Evolutionary conservation across 53 echinoderm and acorn worm species (phyloP).

Genomic region (Henricia sp.): DNA sequence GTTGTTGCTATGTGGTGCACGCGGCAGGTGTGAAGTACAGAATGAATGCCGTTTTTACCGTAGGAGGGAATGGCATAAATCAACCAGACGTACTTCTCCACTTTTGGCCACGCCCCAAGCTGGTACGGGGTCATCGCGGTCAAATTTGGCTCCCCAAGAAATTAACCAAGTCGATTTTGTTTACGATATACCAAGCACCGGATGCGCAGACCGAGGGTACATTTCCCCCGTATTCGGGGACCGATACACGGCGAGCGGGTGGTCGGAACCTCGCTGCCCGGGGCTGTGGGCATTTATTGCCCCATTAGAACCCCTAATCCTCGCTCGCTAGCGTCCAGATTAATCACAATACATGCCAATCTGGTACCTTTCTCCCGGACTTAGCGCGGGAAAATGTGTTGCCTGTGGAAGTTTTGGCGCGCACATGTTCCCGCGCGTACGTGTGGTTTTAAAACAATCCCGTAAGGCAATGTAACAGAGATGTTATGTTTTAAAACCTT

Average conservation of each 20-base stretch:
- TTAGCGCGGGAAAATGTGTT: background rate
- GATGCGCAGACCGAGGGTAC: background rate
- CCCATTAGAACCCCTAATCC: constrained; percentile 44
- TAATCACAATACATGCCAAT: constrained; percentile 31
- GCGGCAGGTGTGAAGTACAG: no score
- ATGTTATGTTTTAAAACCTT: no score
- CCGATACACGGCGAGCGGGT: background rate
- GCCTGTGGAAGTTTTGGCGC: background rate
- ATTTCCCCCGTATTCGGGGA: constrained; percentile 18
- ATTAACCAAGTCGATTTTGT: background rate
- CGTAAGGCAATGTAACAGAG: no score
- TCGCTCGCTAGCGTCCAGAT: constrained; percentile 13
- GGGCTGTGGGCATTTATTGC: constrained; percentile 32
- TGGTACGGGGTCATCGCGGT: constrained; percentile 51
- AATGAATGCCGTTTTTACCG: no score
- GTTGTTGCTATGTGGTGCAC: no score
- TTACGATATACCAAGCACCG: background rate
- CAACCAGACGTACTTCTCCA: no score
- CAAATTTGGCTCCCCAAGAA: no score
- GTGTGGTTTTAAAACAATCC: no score
- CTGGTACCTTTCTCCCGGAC: constrained; percentile 5
- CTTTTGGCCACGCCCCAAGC: constrained; percentile 1
- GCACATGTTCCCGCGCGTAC: constrained; percentile 3
- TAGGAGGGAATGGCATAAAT: no score
- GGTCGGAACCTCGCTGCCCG: background rate